A percentile compares a stretch with the other conserved stretches of the same genome.
Evolutionary conservation across 2,888 invertebrate species (phyloP).

Genomic region (Hesperia comma): DNA sequence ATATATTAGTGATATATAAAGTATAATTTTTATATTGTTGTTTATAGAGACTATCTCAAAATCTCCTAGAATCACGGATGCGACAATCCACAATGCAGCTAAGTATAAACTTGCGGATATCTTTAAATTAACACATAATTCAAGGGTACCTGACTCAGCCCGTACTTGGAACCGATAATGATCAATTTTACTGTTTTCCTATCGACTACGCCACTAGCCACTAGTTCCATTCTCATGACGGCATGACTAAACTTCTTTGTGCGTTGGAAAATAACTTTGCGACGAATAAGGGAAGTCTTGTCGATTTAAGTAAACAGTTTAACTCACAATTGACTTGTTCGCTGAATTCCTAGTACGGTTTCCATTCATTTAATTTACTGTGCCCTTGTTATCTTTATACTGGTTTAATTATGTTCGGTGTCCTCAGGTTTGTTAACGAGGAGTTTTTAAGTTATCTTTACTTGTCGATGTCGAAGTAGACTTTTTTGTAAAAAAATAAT

Average conservation of each 20-base stretch:
- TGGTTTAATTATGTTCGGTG: not conserved
- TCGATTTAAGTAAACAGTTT: constrained; percentile 21
- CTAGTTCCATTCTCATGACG: constrained; percentile 21
- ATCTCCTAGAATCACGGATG: constrained; percentile 2
- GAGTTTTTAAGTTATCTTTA: too few relatives aligned
- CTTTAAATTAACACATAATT: constrained; percentile 36
- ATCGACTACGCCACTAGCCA: constrained; percentile 30
- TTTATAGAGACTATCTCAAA: not conserved
- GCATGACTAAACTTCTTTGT: constrained; percentile 41
- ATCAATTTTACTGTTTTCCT: constrained; percentile 54
- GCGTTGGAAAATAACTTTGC: constrained; percentile 35
- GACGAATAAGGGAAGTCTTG: constrained; percentile 34
- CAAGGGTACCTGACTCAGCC: constrained; percentile 47
- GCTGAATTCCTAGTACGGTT: constrained; percentile 22
- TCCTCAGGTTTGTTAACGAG: not conserved
- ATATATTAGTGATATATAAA: too few relatives aligned
- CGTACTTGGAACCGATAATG: constrained; percentile 53
- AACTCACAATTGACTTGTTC: constrained; percentile 30
- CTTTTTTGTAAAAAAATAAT: too few relatives aligned
- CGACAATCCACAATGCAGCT: constrained; percentile 25
- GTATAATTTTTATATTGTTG: too few relatives aligned
- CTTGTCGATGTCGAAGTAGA: too few relatives aligned
- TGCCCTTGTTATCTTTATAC: constrained; percentile 5
- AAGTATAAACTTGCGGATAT: constrained; percentile 38
- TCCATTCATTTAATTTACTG: constrained; percentile 28